Evolutionary conservation across 2,888 invertebrate species (phyloP).

Genomic region (Bhutanitis thaidina): DNA sequence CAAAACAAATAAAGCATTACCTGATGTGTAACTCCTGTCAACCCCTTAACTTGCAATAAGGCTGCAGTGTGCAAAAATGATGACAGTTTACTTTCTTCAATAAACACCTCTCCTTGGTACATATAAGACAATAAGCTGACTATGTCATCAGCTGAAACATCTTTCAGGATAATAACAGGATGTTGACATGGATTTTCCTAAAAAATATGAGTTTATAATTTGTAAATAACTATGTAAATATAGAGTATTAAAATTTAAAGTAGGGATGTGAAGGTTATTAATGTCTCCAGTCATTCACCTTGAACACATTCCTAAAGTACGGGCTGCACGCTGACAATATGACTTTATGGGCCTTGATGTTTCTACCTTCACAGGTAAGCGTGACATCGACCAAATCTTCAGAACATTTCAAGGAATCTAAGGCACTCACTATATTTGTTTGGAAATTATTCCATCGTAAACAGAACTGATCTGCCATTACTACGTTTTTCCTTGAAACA

Average conservation of each 20-base stretch:
- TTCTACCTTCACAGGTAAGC: constrained; percentile 85
- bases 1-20: constrained; percentile 37
- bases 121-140: constrained; percentile 84
- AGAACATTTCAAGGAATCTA: constrained; percentile 84
- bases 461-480: constrained; percentile 84
- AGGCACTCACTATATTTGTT: constrained; percentile 83
- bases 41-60: constrained; percentile 83
- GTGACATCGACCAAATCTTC: constrained; percentile 87
- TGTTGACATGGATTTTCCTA: constrained; percentile 87
- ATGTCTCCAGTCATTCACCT: constrained; percentile 80
- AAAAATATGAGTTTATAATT: constrained; percentile 26
- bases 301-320: constrained; percentile 87
- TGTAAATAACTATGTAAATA: constrained; percentile 3
- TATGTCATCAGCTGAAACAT: constrained; percentile 83
- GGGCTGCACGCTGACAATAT: constrained; percentile 87
- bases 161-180: constrained; percentile 86
- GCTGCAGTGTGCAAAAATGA: constrained; percentile 85
- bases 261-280: constrained; percentile 61
- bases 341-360: constrained; percentile 87
- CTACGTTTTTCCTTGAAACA: constrained; percentile 46
- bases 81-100: constrained; percentile 82
- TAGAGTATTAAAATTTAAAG: constrained; percentile 1
- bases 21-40: constrained; percentile 79
- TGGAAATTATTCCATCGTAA: constrained; percentile 88
- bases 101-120: constrained; percentile 86